phyloP scores from a whole-genome alignment of 64 coral and sea anemone genomes.

The Montipora efflorescens region DNA sequence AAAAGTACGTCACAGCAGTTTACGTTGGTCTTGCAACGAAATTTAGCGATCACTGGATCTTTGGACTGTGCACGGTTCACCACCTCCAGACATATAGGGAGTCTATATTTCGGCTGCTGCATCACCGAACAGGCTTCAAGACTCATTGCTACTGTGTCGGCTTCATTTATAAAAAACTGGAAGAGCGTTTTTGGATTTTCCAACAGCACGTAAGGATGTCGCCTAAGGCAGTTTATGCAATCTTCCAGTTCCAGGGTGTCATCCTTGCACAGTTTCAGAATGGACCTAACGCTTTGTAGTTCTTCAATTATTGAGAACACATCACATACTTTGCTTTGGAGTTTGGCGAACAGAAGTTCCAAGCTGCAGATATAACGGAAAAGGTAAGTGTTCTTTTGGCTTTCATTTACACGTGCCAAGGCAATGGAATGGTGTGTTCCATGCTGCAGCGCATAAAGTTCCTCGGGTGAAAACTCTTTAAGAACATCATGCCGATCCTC shows the following conservation, averaged over 20 bases:
- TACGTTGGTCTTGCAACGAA: conserved; percentile 56
- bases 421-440: conserved; percentile 58
- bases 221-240: conserved; percentile 43
- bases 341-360: conserved; percentile 62
- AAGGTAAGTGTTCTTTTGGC: not conserved
- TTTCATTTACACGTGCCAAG: conserved; percentile 4
- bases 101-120: conserved; percentile 23
- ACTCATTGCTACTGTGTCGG: conserved; percentile 26
- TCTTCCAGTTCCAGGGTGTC: conserved; percentile 38
- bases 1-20: conserved; percentile 74
- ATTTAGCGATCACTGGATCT: conserved; percentile 59
- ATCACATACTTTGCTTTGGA: conserved; percentile 42
- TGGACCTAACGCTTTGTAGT: conserved; percentile 14
- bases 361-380: conserved; percentile 54
- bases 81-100: conserved; percentile 48
- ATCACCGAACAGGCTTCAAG: conserved; percentile 33
- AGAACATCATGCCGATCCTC: not conserved
- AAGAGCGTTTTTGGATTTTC: conserved; percentile 55
- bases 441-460: conserved; percentile 67
- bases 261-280: not conserved
- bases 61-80: conserved; percentile 63
- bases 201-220: conserved; percentile 51
- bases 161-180: conserved; percentile 54
- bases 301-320: conserved; percentile 76
- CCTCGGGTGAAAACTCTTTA: conserved; percentile 32